Evolutionary conservation across 1,140 invertebrate genomes (phyloP).

Genomic region (Aphaenogaster floridana): DNA sequence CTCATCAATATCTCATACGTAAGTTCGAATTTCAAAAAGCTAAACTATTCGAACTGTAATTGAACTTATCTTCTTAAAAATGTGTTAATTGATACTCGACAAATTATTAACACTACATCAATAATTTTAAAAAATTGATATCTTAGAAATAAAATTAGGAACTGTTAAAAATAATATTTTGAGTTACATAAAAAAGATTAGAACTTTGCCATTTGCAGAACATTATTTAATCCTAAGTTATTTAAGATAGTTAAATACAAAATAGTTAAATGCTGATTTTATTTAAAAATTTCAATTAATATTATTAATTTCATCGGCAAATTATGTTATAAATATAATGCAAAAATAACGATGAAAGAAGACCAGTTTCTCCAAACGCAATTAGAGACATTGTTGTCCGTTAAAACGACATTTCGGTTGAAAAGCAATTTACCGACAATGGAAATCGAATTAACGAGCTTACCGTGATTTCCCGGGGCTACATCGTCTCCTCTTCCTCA

Average conservation of each 20-base stretch:
- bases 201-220: neutral
- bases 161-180: neutral
- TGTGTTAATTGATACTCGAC: neutral
- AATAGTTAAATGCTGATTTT: neutral
- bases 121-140: neutral
- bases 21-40: conserved; percentile 83
- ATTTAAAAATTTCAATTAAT: neutral
- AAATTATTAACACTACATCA: neutral
- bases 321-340: neutral
- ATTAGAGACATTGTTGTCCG: conserved; percentile 9
- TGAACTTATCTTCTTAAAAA: neutral
- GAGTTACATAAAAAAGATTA: neutral
- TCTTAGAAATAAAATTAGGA: neutral
- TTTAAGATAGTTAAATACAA: neutral
- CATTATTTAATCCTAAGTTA: neutral
- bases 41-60: neutral
- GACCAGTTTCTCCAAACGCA: neutral
- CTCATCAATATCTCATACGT: conserved; percentile 97
- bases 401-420: conserved; percentile 33
- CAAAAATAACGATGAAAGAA: neutral
- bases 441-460: conserved; percentile 64
- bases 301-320: neutral
- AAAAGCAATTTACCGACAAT: conserved; percentile 63
- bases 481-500: conserved; percentile 12
- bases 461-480: conserved; percentile 57